These are phyloP conservation scores for Nanorana parkeri DNA, from an alignment of 2,113 vertebrate genomes.

Conservation along the genomic window DNA sequence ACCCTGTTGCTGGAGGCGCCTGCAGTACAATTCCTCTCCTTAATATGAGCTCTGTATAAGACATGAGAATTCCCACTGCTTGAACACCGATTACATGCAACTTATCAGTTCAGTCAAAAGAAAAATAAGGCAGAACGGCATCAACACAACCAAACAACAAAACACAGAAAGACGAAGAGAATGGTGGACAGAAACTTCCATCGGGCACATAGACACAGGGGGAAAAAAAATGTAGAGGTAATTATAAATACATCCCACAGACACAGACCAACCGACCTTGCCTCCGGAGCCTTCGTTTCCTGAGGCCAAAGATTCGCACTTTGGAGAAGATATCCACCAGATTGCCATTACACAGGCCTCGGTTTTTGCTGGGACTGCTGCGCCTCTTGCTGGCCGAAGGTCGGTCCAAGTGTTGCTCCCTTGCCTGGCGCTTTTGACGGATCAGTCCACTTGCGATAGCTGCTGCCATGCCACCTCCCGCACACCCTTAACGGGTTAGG, in stretches of 20 bases:
- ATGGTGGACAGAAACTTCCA: not conserved
- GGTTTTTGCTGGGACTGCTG: slow-evolving; percentile 95
- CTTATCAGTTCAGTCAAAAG: not conserved
- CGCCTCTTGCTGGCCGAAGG: slow-evolving; percentile 91
- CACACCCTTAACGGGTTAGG: slow-evolving; percentile 37
- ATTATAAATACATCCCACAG: slow-evolving; percentile 40
- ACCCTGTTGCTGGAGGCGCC: slow-evolving; percentile 39
- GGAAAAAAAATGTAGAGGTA: not conserved
- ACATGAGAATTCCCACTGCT: not conserved
- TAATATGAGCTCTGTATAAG: not conserved
- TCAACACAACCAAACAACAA: slow-evolving; percentile 11
- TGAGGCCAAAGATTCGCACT: slow-evolving; percentile 99
- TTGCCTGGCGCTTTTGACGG: slow-evolving; percentile 95
- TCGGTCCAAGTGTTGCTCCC: slow-evolving; percentile 96
- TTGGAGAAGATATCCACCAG: slow-evolving; percentile 99
- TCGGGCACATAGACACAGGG: not conserved
- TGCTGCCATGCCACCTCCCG: slow-evolving; percentile 87
- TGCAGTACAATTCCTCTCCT: not conserved
- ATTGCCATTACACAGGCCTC: slow-evolving; percentile 95
- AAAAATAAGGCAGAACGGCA: not conserved
- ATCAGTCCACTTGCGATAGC: slow-evolving; percentile 97
- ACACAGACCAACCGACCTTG: slow-evolving; percentile 82
- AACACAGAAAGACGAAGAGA: not conserved
- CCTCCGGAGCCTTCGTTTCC: slow-evolving; percentile 94
- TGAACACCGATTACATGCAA: slow-evolving; percentile 1